Base-by-base conservation (phyloP, 2,888 invertebrate species). In the Cataglyphis altisquamis region DNA sequence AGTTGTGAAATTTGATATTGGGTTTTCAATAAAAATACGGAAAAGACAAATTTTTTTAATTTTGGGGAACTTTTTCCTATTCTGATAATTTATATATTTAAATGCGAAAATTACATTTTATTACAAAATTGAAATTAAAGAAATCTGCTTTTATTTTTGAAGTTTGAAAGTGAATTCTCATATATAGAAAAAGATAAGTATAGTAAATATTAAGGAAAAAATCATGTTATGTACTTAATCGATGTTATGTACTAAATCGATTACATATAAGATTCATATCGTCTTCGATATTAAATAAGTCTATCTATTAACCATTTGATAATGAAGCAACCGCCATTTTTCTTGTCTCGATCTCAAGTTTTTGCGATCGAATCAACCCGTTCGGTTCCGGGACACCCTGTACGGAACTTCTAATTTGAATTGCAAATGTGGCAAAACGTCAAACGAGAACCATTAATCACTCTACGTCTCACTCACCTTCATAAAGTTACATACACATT, bases 361-460 rank as follows among this genome's bases (percentile, higher is more conserved):
- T 75, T 77, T 67, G 18, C 8, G 39, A 66, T 52, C 36, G 48
- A 48, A 45, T 29, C 18, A 39, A 52, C 39, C 3, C 8, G 21
- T 73, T 72, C 67, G 9, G 18, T 75, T 75, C 39, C 68, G 39
- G 25, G 25, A 52, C 18, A 77, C 12, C 9, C 9, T 57, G 6
- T 57, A 68, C 18, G 52, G n/a, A 29, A 18, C 39, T 18, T 67
- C 55, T 77, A 68, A 77, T 77, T 68, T 67, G 10, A n/a, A 68
- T 77, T 77, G 41, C 55, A 67, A 77, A 77, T 77, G n/a, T 29
- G n/a, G 52, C 25, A 25, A 67, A 66, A 66, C 39, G 25, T 64
- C 36, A 52, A 75, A 66, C 36, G 18, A 29, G 21, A 77, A 67
- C 55, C 67, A 67, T 77, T 55, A 64, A 66, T 75, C 52, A 75